Base-by-base conservation (phyloP, 2,888 invertebrate species). In the Aleiodes leptofemur region DNA sequence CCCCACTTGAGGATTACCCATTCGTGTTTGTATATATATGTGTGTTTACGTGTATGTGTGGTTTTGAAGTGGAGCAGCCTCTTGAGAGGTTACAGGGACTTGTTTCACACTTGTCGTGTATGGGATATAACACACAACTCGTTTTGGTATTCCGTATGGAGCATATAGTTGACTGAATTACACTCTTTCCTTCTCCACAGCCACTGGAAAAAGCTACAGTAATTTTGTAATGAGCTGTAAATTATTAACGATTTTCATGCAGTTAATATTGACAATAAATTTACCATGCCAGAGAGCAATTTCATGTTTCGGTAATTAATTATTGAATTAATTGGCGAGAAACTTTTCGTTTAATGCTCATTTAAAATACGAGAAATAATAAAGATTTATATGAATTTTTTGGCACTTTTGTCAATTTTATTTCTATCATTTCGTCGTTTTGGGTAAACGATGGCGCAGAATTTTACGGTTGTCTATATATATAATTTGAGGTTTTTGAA, bases 41-140 rank as follows among this genome's bases (percentile, higher is more conserved):
- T 57, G 57, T 23, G 34, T 34, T 34, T 34, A 34, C 34, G 34
- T 59, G 59, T 57, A n/a, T 57, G 31, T 59, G 59, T 13, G 59
- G 59, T 59, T 59, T 34, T 59, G 31, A 59, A 59, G 57, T 57
- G 57, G 57, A 57, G 57, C 57, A 31, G 29, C 34, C 59, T 59
- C 59, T 59, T 38, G 34, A 34, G 59, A 59, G 59, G 34, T 59
- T 43, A 7, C 43, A 0, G 43, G 43, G 43, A 43, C 43, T 43
- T 43, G 43, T 43, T 43, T 43, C 43, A 59, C 59, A 59, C 59
- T 59, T 59, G 59, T 59, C 43, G 43, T 43, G 23, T 23, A 23
- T 57, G 11, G 6, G 31, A 31, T n/a, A 13, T 57, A 31, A 11
- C 57, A 31, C 23, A 23, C 23, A 23, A 57, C 57, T 57, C 57